phyloP scores from a whole-genome alignment of 2,113 vertebrate species.

The Alectura lathami region DNA sequence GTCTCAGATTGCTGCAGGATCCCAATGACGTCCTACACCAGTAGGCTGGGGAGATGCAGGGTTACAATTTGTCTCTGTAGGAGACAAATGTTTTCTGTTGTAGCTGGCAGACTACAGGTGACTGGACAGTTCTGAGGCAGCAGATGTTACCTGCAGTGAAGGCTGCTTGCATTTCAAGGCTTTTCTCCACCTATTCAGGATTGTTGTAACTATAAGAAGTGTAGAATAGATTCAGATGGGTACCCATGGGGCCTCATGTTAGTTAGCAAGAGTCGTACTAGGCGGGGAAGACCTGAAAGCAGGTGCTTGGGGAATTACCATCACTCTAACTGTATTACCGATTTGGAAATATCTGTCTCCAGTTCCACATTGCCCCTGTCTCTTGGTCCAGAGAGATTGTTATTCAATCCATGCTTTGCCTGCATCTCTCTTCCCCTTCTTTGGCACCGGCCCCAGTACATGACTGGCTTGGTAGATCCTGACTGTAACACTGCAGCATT shows the following conservation, averaged over 20 bases:
- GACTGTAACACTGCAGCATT: neutral
- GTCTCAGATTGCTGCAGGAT: rapidly evolving
- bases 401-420: neutral
- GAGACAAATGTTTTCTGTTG: neutral
- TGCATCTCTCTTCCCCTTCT: neutral
- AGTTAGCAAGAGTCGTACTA: neutral
- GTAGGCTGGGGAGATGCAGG: neutral
- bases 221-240: neutral
- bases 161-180: neutral
- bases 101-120: neutral
- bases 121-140: neutral
- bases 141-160: neutral
- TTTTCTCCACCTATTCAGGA: neutral
- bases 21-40: neutral
- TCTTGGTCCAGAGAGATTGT: neutral
- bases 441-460: neutral
- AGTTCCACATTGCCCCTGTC: neutral
- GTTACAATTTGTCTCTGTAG: neutral
- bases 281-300: neutral
- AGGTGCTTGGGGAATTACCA: neutral
- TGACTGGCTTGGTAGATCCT: neutral
- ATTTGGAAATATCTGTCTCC: neutral
- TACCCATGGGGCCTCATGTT: neutral
- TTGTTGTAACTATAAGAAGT: neutral
- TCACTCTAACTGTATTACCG: neutral